Evolutionary conservation across 2,888 invertebrate species (phyloP), one percentile per base, ranked within the genome.

Genomic region (Branchipolynoe longqiensis): DNA sequence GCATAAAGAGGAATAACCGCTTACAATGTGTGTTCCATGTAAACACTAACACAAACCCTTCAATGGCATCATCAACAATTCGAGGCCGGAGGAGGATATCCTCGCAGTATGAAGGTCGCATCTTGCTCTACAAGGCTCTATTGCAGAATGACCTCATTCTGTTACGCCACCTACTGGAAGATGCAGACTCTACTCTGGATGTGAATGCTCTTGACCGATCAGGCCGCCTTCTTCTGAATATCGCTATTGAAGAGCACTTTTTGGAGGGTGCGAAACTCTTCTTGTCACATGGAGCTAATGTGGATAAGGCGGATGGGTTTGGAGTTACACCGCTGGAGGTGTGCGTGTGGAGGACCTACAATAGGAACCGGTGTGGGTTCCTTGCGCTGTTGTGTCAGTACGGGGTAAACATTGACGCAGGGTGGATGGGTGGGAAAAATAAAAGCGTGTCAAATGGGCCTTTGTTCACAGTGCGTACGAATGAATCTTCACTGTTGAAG

Each of bases 241-340:
- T 38, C 8, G 69, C 69, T 38, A 69, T 69, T 14, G 69, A 69
- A n/a, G 69, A 69, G n/a, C 69, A 69, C 69, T 69, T 69, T 38
- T 38, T 69, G 38, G 69, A 69, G 22, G 69, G 36, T 22, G 69
- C 1, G 3, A 33, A 25, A 22, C 33, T 33, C n/a, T 38, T 69
- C 3, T 38, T 69, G 6, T 33, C 14, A 25, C 14, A 12, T 1
- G 69, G 69, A 33, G 69, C 69, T 2, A 38, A 69, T 38, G 69
- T 69, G 33, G 38, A 69, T 38, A 18, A 25, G 1, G 36, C 69
- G 1, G 69, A 69, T n/a, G 18, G 69, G 2, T 33, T 38, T 14
- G 1, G 4, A 22, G 1, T 69, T 12, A 18, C 36, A 3, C 69
- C 69, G 4, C 38, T 69, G 22, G 69, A 69, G 38, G 38, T 38